phyloP scores from a whole-genome alignment of 1,140 invertebrate genomes.

The Trichomalopsis sarcophagae region DNA sequence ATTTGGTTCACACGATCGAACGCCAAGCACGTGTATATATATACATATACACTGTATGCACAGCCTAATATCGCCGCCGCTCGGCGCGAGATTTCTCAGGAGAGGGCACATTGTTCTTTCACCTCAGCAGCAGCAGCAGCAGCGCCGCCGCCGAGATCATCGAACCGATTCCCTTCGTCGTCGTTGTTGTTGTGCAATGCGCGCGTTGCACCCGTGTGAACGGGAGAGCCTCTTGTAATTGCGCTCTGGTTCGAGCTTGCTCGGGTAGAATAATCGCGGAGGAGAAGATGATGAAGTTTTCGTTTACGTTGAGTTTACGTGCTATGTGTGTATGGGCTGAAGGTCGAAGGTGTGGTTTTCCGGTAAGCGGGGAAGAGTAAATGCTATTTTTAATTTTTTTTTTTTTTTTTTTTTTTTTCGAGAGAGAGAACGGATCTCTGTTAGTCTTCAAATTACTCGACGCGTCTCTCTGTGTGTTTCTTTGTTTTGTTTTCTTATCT shows the following conservation, averaged over 20 bases:
- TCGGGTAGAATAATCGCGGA: background rate
- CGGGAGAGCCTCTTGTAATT: background rate
- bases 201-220: constrained; percentile 41
- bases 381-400: too few relatives aligned
- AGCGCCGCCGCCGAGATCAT: constrained; percentile 23
- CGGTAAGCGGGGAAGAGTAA: too few relatives aligned
- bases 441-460: background rate
- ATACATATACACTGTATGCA: background rate
- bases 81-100: constrained; percentile 28
- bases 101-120: constrained; percentile 43
- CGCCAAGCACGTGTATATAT: background rate
- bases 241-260: background rate
- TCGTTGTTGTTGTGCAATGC: constrained; percentile 32
- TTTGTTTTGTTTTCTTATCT: constrained; percentile 28
- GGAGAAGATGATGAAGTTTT: background rate
- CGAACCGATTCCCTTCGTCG: constrained; percentile 42
- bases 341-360: too few relatives aligned
- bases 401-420: too few relatives aligned
- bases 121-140: background rate
- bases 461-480: background rate
- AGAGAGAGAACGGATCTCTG: background rate
- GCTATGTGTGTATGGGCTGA: too few relatives aligned
- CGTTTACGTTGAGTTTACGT: too few relatives aligned
- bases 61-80: background rate
- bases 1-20: background rate